Evolutionary conservation across 2,113 vertebrate species (phyloP).

Genomic region (Circaetus gallicus): DNA sequence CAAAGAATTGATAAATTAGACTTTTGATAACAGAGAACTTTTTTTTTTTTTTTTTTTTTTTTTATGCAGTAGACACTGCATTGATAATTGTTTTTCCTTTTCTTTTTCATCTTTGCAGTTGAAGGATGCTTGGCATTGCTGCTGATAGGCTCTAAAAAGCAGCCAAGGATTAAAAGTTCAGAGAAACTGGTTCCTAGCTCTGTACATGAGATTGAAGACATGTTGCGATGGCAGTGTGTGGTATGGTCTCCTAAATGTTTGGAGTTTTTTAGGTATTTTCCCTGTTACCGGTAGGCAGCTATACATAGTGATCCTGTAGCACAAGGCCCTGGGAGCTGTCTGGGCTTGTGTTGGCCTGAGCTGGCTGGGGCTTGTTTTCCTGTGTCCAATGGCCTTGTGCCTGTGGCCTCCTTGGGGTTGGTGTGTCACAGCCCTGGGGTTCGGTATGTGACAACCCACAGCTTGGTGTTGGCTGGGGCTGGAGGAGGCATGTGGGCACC

Average conservation of each 20-base stretch:
- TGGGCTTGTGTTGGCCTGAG: background rate
- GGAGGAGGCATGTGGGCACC: fast-evolving
- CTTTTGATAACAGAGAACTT: background rate
- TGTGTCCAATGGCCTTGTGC: no score
- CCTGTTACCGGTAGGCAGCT: no score
- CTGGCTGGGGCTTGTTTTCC: background rate
- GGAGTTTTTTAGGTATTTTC: background rate
- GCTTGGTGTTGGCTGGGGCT: background rate
- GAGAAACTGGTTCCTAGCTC: background rate
- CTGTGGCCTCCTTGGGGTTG: fast-evolving
- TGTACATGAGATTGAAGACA: background rate
- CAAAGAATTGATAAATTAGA: background rate
- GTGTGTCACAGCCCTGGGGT: background rate
- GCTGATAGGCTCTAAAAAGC: background rate
- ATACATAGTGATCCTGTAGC: no score
- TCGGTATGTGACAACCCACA: background rate
- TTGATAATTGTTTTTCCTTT: background rate
- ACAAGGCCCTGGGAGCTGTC: background rate
- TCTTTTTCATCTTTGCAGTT: background rate
- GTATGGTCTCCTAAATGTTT: background rate
- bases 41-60: no score
- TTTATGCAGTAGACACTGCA: fast-evolving
- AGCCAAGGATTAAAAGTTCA: background rate
- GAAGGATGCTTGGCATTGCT: background rate
- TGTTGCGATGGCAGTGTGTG: background rate